Evolutionary conservation across 2,113 vertebrate genomes (phyloP).

Genomic region (Lonchura striata): DNA sequence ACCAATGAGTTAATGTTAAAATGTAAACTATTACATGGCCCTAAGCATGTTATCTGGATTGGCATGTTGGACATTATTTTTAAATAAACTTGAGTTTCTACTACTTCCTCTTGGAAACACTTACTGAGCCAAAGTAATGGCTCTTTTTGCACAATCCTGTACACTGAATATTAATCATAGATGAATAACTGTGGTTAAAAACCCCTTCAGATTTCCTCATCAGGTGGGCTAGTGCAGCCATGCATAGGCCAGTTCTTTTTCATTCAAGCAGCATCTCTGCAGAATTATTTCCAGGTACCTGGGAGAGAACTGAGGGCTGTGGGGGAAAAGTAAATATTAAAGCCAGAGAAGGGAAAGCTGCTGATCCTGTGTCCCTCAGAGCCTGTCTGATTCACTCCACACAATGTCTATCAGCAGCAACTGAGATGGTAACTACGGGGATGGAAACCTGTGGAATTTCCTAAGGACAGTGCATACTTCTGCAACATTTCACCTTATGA

Average conservation of each 20-base stretch:
- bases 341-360: not conserved
- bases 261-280: not conserved
- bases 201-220: not conserved
- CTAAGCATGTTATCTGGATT: not conserved
- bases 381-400: not conserved
- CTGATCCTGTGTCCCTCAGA: not conserved
- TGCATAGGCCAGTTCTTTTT: not conserved
- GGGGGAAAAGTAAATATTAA: not conserved
- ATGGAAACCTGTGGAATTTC: not conserved
- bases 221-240: not conserved
- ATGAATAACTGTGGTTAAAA: not conserved
- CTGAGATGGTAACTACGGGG: fast-evolving
- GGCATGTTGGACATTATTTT: not conserved
- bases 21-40: not conserved
- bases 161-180: not conserved
- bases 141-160: constrained; percentile 7
- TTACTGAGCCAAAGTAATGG: not conserved
- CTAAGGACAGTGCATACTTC: not conserved
- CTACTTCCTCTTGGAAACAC: not conserved
- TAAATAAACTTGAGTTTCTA: not conserved
- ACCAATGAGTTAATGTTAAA: not conserved
- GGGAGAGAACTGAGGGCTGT: not conserved
- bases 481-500: not conserved
- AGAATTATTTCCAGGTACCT: not conserved
- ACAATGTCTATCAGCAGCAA: fast-evolving